phyloP scores from a whole-genome alignment of 2,797 vertebrate genomes.

The Pseudopleuronectes americanus region DNA sequence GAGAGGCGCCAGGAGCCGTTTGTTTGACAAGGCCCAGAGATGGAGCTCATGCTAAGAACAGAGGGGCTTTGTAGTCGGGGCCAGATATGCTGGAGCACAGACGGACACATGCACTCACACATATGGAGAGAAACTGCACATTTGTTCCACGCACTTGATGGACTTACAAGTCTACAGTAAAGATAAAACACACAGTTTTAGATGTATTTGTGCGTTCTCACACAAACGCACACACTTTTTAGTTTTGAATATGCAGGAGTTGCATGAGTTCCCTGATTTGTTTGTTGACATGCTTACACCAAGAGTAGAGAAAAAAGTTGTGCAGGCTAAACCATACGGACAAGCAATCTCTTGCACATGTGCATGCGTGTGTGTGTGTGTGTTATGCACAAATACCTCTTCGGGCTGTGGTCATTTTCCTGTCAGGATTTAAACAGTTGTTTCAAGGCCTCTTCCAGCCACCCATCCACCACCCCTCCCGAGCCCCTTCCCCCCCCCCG shows the following conservation, averaged over 20 bases:
- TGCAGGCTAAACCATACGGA: slow-evolving; percentile 1
- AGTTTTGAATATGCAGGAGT: slow-evolving; percentile 1
- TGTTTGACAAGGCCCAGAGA: slow-evolving; percentile 80
- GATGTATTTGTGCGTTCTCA: slow-evolving; percentile 10
- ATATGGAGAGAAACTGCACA: slow-evolving; percentile 55
- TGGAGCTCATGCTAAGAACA: slow-evolving; percentile 80
- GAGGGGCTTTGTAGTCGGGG: slow-evolving; percentile 81
- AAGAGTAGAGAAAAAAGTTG: background rate
- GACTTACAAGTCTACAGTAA: slow-evolving; percentile 27
- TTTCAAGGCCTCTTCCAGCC: slow-evolving; percentile 72
- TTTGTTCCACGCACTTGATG: slow-evolving; percentile 52
- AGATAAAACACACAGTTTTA: slow-evolving; percentile 15
- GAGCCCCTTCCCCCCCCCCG: slow-evolving; percentile 6
- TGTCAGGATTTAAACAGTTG: slow-evolving; percentile 79
- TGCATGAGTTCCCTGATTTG: slow-evolving; percentile 15
- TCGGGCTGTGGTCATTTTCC: slow-evolving; percentile 72
- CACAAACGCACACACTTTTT: background rate
- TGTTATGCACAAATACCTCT: slow-evolving; percentile 33
- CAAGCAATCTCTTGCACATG: slow-evolving; percentile 14
- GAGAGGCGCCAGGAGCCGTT: slow-evolving; percentile 73
- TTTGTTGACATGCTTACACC: background rate
- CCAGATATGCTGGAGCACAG: slow-evolving; percentile 75
- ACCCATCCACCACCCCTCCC: slow-evolving; percentile 38
- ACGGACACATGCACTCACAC: slow-evolving; percentile 47
- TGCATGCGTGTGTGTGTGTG: slow-evolving; percentile 9